Percentiles rank a stretch among this genome's conserved stretches.
Conservation (phyloP, 37 sponge, comb jelly and placozoan species). For the Theonella swinhoei region DNA sequence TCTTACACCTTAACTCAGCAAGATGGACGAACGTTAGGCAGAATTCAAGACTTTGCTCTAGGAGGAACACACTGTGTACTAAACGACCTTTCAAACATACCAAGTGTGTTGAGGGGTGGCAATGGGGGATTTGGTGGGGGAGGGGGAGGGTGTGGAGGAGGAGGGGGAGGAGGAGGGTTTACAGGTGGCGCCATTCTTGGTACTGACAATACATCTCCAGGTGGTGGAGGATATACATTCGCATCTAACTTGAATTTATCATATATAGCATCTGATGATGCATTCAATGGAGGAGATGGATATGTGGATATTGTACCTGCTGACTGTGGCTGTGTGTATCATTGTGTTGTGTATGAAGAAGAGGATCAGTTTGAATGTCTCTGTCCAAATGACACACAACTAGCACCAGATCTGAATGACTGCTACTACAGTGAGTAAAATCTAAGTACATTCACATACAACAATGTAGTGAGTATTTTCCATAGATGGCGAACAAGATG, state of each 20-base stretch:
- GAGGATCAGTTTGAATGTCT: constrained; percentile 39
- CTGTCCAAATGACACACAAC: constrained; percentile 19
- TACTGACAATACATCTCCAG: background rate
- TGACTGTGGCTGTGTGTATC: constrained; percentile 51
- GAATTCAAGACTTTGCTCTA: constrained; percentile 23
- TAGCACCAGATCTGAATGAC: constrained; percentile 35
- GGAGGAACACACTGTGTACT: constrained; percentile 37
- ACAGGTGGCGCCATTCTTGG: constrained; percentile 34
- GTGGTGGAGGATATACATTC: constrained; percentile 26
- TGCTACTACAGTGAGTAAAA: constrained; percentile 35
- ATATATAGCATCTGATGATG: background rate
- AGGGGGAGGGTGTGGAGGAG: constrained; percentile 45
- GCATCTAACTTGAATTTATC: background rate
- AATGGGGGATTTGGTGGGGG: constrained; percentile 64
- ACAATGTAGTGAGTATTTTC: too few relatives aligned
- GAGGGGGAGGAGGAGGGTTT: constrained; percentile 56
- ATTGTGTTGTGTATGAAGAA: constrained; percentile 31
- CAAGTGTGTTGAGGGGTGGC: background rate
- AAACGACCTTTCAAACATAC: background rate
- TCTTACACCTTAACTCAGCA: background rate
- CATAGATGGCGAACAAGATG: background rate
- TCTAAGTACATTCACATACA: background rate
- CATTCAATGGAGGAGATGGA: constrained; percentile 30
- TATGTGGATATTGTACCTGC: constrained; percentile 51
- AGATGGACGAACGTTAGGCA: constrained; percentile 9